Evolutionary conservation across 2,113 vertebrate genomes (phyloP).

Genomic region (Montifringilla adamsi): DNA sequence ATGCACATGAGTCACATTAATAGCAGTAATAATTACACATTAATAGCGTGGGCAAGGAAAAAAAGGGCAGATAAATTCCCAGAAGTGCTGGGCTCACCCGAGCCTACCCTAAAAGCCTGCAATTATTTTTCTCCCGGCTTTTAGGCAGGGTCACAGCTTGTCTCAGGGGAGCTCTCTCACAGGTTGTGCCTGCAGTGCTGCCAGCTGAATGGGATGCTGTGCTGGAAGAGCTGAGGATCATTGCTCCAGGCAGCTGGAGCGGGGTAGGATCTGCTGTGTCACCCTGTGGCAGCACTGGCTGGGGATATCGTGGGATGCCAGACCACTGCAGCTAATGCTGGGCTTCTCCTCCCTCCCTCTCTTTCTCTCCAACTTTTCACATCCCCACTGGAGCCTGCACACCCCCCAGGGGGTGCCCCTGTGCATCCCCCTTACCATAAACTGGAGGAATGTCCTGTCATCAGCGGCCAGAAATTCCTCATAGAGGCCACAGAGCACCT

Average conservation of each 20-base stretch:
- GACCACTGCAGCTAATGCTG: background rate
- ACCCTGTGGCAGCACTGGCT: rapidly evolving
- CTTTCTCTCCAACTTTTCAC: background rate
- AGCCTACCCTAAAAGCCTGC: background rate
- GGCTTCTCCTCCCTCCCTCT: background rate
- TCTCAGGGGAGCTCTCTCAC: background rate
- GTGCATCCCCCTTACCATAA: conserved; percentile 52
- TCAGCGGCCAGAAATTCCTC: conserved; percentile 69
- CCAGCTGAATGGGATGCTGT: background rate
- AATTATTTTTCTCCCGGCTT: background rate
- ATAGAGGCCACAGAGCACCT: conserved; percentile 67
- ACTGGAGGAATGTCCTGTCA: conserved; percentile 69
- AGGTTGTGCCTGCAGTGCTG: background rate
- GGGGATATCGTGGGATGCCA: rapidly evolving
- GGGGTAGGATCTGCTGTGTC: background rate
- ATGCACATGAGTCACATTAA: background rate
- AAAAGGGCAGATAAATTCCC: background rate
- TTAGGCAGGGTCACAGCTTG: background rate
- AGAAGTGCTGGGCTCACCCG: background rate
- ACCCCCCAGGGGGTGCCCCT: rapidly evolving
- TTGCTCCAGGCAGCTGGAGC: background rate
- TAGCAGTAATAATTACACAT: background rate
- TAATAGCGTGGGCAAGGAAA: background rate
- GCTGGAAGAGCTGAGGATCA: background rate
- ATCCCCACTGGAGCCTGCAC: background rate